These are phyloP conservation scores for Myripristis jacobus DNA, from an alignment of 2,797 vertebrate genomes.

Conservation along the genomic window DNA sequence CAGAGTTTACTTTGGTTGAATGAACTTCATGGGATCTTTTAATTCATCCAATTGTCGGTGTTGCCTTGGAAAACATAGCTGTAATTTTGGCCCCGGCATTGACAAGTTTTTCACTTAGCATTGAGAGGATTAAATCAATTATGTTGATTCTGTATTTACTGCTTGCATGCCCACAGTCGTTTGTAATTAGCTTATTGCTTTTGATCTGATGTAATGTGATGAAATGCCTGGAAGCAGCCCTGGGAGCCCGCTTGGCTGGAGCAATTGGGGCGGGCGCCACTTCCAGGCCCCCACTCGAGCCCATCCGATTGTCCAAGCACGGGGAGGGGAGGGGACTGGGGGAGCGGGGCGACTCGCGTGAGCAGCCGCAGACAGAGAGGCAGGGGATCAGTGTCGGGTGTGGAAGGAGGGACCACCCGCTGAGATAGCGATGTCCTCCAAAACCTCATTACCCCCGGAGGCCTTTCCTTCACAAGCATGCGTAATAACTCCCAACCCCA, in stretches of 20 bases:
- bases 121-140: constrained; percentile 89
- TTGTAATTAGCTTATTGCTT: constrained; percentile 90
- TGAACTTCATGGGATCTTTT: constrained; percentile 79
- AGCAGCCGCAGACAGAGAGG: constrained; percentile 80
- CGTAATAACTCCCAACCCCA: constrained; percentile 81
- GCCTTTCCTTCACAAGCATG: constrained; percentile 79
- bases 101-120: constrained; percentile 86
- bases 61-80: constrained; percentile 78
- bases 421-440: constrained; percentile 80
- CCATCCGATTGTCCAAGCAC: constrained; percentile 80
- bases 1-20: constrained; percentile 83
- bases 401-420: constrained; percentile 80
- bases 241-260: constrained; percentile 74
- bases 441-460: constrained; percentile 82
- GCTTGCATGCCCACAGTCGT: constrained; percentile 79
- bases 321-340: constrained; percentile 58
- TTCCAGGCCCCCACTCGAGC: constrained; percentile 69
- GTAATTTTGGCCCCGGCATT: constrained; percentile 84
- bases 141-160: constrained; percentile 87
- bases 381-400: constrained; percentile 74
- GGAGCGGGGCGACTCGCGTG: constrained; percentile 77
- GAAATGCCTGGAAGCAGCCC: constrained; percentile 77
- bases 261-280: constrained; percentile 70
- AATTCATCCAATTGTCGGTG: constrained; percentile 86
- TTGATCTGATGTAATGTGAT: constrained; percentile 87